phyloP scores from a whole-genome alignment of 2,888 invertebrate genomes.

The Cotesia congregata region DNA sequence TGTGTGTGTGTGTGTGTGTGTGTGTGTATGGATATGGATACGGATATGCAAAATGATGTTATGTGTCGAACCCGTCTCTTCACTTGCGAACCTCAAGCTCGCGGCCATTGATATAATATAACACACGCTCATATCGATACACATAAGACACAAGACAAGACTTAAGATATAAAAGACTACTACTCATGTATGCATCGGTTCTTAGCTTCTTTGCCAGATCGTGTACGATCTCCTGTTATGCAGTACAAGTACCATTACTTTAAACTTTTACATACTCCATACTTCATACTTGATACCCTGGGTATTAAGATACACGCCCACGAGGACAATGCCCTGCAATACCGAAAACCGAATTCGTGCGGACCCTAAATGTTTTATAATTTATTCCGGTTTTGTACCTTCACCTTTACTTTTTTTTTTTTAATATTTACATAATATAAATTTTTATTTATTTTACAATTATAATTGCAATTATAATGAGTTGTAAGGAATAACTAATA shows the following conservation, averaged over 20 bases:
- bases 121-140: constrained; percentile 7
- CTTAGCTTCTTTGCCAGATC: constrained; percentile 3
- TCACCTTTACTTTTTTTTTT: neutral
- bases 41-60: neutral
- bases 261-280: neutral
- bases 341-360: neutral
- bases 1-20: constrained; percentile 1
- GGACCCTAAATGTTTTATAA: constrained; percentile 27
- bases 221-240: constrained; percentile 11
- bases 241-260: neutral
- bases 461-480: neutral
- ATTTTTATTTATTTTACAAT: too few species aligned
- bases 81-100: neutral
- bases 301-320: constrained; percentile 39
- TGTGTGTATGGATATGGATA: neutral
- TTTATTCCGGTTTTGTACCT: neutral
- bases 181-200: neutral
- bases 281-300: neutral
- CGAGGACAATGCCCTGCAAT: constrained; percentile 37
- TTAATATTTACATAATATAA: too few species aligned
- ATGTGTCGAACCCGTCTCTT: constrained; percentile 18
- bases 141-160: neutral
- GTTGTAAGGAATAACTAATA: neutral
- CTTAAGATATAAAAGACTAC: neutral
- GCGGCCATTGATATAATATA: constrained; percentile 9